Base-by-base conservation (phyloP, 2,797 vertebrate genomes). In the Cirrhinus mrigala region DNA sequence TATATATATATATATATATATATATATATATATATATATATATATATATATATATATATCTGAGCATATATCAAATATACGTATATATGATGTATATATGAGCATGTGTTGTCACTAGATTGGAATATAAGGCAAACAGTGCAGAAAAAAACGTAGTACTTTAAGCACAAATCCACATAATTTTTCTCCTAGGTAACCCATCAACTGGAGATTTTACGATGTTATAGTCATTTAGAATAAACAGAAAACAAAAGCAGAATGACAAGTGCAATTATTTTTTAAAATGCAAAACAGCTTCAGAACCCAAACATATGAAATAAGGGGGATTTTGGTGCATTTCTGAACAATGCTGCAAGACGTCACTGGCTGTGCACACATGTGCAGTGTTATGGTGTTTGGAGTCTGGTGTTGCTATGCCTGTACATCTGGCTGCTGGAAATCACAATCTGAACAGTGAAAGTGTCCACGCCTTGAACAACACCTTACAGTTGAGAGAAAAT, bases 381-480 rank as follows among this genome's bases (percentile, higher is more conserved):
- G 64, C 44, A 27, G 64, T 70, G 50, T 81, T 81, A 33, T 81
- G 62, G 15, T 12, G 64, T 82, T 58, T 24, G n/a, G 24, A 58
- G 64, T 46, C 71, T 37, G 24, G 52, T 11, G 81, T 84, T 84
- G 58, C 70, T 68, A 80, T 69, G 81, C 44, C 29, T 66, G 52
- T 54, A n/a, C 40, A 46, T 56, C 56, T 64, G 86, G 60, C 64
- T 83, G 14, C 24, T 48, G 27, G 15, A 56, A 33, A 79, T 56
- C 54, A 69, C n/a, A 15, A 24, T 40, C 14, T 20, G 54, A 79
- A 48, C 12, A 44, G 10, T 2, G 22, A 78, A 71, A 75, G 10
- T 60, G 37, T 68, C 81, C 81, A 27, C 69, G 44, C 76, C 85
- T 50, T 74, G 3, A 20, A 4, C 24, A 29, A 70, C 24, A 1